These are phyloP conservation scores for Fragum sueziense DNA, from an alignment of 2,888 invertebrate species.

Conservation along the genomic window DNA sequence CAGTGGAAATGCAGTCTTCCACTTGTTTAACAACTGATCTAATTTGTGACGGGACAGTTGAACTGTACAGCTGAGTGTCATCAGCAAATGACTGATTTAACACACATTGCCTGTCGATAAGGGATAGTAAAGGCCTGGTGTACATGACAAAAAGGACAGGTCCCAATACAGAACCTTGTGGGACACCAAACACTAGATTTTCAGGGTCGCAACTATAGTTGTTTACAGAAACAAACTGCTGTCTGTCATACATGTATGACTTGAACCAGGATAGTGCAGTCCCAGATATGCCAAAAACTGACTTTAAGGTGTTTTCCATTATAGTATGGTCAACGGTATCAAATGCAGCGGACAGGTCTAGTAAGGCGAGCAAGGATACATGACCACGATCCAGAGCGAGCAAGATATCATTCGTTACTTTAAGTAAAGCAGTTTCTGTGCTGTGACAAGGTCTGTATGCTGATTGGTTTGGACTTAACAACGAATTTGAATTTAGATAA, in stretches of 20 bases:
- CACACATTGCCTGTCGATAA: no score
- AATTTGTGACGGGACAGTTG: neutral
- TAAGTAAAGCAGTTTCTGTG: neutral
- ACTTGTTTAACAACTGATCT: neutral
- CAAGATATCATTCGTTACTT: neutral
- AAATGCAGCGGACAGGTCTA: conserved; percentile 3
- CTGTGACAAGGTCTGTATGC: neutral
- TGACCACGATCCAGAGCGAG: neutral
- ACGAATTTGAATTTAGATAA: neutral
- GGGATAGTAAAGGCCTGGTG: no score
- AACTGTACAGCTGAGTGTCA: neutral
- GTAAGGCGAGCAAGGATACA: neutral
- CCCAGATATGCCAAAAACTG: neutral
- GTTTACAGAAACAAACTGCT: neutral
- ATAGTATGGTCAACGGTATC: neutral
- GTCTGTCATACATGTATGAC: neutral
- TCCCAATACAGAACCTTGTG: neutral
- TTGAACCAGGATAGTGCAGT: conserved; percentile 2
- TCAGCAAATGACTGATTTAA: neutral
- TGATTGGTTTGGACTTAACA: neutral
- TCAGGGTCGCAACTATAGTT: neutral
- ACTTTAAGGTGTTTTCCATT: neutral
- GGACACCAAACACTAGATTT: neutral
- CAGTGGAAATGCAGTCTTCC: neutral
- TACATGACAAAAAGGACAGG: no score